Evolutionary conservation across 2,888 invertebrate genomes (phyloP).

Genomic region (Drosophila bunnanda): DNA sequence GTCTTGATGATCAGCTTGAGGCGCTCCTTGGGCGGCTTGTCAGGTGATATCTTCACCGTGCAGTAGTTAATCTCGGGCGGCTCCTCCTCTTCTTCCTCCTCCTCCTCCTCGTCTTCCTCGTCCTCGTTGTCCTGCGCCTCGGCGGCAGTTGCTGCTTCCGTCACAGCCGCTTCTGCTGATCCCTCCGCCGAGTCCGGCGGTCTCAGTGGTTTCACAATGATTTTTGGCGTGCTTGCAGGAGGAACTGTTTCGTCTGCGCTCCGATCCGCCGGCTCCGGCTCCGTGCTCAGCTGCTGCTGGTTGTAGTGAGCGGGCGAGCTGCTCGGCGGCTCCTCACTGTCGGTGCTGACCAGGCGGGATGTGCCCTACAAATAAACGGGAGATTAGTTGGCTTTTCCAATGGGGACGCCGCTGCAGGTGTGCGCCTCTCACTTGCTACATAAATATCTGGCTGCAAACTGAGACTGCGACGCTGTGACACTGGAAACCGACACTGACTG

Average conservation of each 20-base stretch:
- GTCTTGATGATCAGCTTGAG: constrained; percentile 85
- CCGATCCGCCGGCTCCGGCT: constrained; percentile 24
- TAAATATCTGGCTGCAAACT: not conserved
- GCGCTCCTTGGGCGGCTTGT: constrained; percentile 85
- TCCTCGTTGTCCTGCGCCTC: constrained; percentile 51
- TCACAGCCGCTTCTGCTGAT: constrained; percentile 26
- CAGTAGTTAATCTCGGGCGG: constrained; percentile 84
- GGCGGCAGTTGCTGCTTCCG: constrained; percentile 25
- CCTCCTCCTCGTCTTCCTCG: constrained; percentile 69
- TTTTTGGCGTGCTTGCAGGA: constrained; percentile 78
- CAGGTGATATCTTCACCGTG: constrained; percentile 84
- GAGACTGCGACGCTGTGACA: not conserved
- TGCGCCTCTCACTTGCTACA: constrained; percentile 1
- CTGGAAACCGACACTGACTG: constrained; percentile 3
- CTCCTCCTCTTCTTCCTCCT: constrained; percentile 75
- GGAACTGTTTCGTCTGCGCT: constrained; percentile 64
- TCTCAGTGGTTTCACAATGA: constrained; percentile 76
- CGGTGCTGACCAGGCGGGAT: constrained; percentile 88
- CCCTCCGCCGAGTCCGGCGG: constrained; percentile 54
- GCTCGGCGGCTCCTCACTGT: constrained; percentile 86
- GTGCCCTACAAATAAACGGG: constrained; percentile 85
- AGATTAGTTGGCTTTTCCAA: not conserved
- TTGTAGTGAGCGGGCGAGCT: constrained; percentile 66
- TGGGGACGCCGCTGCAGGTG: not conserved
- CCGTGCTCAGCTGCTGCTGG: constrained; percentile 22